phyloP scores from a whole-genome alignment of 2,797 vertebrate genomes.

The Macropodus opercularis region DNA sequence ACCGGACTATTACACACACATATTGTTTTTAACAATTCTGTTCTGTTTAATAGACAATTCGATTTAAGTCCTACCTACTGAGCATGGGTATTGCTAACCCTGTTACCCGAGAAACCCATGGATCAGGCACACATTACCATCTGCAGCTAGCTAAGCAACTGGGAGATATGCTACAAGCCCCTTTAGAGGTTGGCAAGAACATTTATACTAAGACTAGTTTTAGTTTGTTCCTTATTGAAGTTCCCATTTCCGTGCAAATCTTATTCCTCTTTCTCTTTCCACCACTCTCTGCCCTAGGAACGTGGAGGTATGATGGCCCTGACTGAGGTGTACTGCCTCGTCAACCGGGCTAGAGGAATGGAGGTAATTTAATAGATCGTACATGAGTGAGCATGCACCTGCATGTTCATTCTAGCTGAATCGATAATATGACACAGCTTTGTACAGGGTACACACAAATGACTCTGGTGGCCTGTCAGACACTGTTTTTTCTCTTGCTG shows the following conservation, averaged over 20 bases:
- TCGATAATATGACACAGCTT: not conserved
- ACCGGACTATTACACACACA: not conserved
- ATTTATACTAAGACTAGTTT: not conserved
- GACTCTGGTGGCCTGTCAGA: not conserved
- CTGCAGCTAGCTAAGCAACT: slow-evolving; percentile 95
- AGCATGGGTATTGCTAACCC: slow-evolving; percentile 99
- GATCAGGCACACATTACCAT: slow-evolving; percentile 96
- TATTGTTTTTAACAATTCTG: slow-evolving; percentile 3
- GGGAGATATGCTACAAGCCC: slow-evolving; percentile 90
- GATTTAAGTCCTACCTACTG: slow-evolving; percentile 96
- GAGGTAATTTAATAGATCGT: slow-evolving; percentile 83
- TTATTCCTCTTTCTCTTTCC: not conserved
- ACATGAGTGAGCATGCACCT: not conserved
- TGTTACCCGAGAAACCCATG: slow-evolving; percentile 94
- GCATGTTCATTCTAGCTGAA: slow-evolving; percentile 1
- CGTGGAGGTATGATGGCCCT: slow-evolving; percentile 97
- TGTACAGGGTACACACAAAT: not conserved
- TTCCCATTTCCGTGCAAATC: not conserved
- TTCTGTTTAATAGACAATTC: slow-evolving; percentile 85
- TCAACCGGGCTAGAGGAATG: slow-evolving; percentile 95
- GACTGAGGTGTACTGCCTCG: slow-evolving; percentile 96
- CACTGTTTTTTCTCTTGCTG: slow-evolving; percentile 4
- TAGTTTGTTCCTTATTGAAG: not conserved
- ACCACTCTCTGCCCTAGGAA: slow-evolving; percentile 79
- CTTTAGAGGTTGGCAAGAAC: slow-evolving; percentile 86